phyloP scores from a whole-genome alignment of 2,888 invertebrate species.

The Ectropis crepuscularia region DNA sequence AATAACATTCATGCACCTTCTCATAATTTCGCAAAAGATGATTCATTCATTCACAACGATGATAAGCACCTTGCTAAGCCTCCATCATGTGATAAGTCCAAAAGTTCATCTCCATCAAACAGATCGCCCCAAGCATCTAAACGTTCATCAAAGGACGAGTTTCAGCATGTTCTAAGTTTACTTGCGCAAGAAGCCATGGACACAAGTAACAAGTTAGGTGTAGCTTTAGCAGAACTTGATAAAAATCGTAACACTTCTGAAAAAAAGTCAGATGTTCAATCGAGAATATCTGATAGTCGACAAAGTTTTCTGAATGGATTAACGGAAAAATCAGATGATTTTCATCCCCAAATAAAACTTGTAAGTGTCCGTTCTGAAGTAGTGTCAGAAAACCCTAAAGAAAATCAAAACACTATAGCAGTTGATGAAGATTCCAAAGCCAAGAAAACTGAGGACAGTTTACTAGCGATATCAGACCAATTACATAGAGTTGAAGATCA shows the following conservation, averaged over 20 bases:
- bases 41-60: slow-evolving; percentile 80
- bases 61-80: slow-evolving; percentile 79
- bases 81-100: slow-evolving; percentile 81
- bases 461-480: slow-evolving; percentile 79
- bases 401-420: slow-evolving; percentile 42
- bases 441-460: slow-evolving; percentile 80
- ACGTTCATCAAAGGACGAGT: slow-evolving; percentile 78
- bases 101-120: slow-evolving; percentile 84
- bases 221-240: slow-evolving; percentile 86
- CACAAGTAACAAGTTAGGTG: slow-evolving; percentile 88
- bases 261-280: slow-evolving; percentile 74
- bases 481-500: slow-evolving; percentile 79
- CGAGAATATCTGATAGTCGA: slow-evolving; percentile 79
- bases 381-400: slow-evolving; percentile 28
- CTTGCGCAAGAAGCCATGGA: slow-evolving; percentile 91
- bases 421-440: slow-evolving; percentile 60
- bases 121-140: slow-evolving; percentile 82
- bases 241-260: slow-evolving; percentile 76
- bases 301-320: slow-evolving; percentile 77
- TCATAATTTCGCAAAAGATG: slow-evolving; percentile 81
- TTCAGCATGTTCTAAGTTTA: slow-evolving; percentile 90
- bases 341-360: slow-evolving; percentile 58
- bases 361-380: slow-evolving; percentile 60
- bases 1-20: slow-evolving; percentile 77
- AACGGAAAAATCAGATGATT: slow-evolving; percentile 65